Evolutionary conservation across 2,113 vertebrate genomes (phyloP), one percentile per base, ranked within the genome.

Genomic region (Xenopus laevis): DNA sequence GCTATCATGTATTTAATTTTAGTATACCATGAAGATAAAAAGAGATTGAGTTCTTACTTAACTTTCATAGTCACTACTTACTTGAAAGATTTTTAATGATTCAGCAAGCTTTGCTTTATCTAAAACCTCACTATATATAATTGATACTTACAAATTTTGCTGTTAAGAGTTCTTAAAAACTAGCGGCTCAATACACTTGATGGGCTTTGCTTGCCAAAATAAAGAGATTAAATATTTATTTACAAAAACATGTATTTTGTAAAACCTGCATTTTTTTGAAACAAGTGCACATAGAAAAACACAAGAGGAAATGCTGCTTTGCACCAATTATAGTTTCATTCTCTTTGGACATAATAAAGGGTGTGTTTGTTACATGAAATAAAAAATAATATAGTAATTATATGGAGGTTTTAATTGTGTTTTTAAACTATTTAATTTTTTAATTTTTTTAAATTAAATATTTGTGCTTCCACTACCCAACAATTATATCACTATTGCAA

Each of bases 31-130:
- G 20, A 13, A 60, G 58, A 60, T 60, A 60, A 60, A 21, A 23
- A 21, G 58, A 60, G 21, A 60, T 60, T 60, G 20, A 60, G 58
- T 60, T 21, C 58, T 60, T 60, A 55, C 53, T 55, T 55, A 55
- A 55, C 53, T 55, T 55, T 55, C 53, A 55, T 55, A 55, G 15
- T 55, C 18, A 50, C 12, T 18, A 23, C 47, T 55, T 55, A 16
- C 53, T 55, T 7, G 17, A 55, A 55, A 55, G 15, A 55, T n/a
- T n/a, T 55, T 55, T 55, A 55, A 55, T 55, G 53, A 55, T n/a
- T 8, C 53, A 9, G 53, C 53, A 55, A 55, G 15, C 17, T 55
- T 55, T 55, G 16, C 16, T 55, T 55, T 55, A 55, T 55, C 15
- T n/a, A 55, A 55, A n/a, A 55, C 18, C 13, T 55, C 33, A 7